Evolutionary conservation across 2,113 vertebrate species (phyloP), one percentile per base, ranked within the genome.

Genomic region (Electrona antarctica): DNA sequence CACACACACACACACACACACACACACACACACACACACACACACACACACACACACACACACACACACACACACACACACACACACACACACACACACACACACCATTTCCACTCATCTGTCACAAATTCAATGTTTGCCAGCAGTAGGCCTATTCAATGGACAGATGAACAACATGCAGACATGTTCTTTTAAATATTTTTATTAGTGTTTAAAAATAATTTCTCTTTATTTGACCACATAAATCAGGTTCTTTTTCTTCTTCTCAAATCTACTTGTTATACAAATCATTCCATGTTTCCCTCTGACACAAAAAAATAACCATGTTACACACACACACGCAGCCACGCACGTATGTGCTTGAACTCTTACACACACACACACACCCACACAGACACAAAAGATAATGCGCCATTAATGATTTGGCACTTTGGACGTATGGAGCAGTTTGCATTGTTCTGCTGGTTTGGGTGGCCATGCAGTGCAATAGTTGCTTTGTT

Each of bases 361-460:
- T 60, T 58, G 61, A 29, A 41, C 68, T 28, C 56, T 58, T 71
- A 60, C 15, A 54, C 58, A 57, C 47, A 73, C 67, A 7, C 70
- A 65, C 15, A 7, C 65, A 69, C 55, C 57, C 74, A 28, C 65
- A 29, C 64, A 64, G 28, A 73, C 67, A 60, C 73, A 76, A 71
- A 79, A 75, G 68, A 82, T 73, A 66, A 87, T 79, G 85, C 73
- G 87, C 86, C 87, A 78, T 66, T 77, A 58, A 55, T 82, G 83
- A 81, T 92, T 93, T 93, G 93, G 93, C 92, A 94, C 93, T 92
- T 91, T 88, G 87, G 90, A 92, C 88, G 86, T 81, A 77, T 81
- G 82, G 85, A 90, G 85, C 78, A 79, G 83, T 87, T 93, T 91
- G 91, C 90, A 93, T 90, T 91, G 89, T 89, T 92, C 89, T 92